Evolutionary conservation across 2,888 invertebrate genomes (phyloP).

Genomic region (Ophion slaviceki): DNA sequence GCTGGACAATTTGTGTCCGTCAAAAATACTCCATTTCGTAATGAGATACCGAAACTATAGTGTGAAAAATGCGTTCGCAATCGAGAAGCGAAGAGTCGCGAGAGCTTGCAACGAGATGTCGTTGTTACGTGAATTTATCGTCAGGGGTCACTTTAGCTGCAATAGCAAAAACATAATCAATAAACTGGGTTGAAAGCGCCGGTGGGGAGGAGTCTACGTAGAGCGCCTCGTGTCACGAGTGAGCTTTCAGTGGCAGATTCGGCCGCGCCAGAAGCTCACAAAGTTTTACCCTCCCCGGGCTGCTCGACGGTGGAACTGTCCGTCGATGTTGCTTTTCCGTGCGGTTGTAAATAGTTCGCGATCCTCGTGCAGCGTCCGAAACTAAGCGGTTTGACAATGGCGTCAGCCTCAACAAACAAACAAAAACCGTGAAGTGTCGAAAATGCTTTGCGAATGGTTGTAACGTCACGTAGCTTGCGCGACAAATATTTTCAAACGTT

Average conservation of each 20-base stretch:
- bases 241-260: conserved; percentile 78
- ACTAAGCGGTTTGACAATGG: conserved; percentile 72
- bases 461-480: conserved; percentile 66
- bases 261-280: conserved; percentile 75
- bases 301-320: conserved; percentile 31
- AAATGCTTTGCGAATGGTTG: conserved; percentile 67
- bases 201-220: conserved; percentile 53
- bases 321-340: conserved; percentile 50
- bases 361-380: conserved; percentile 46
- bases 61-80: not conserved
- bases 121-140: conserved; percentile 53
- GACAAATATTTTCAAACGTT: not conserved
- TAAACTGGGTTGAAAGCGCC: conserved; percentile 62
- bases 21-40: not conserved
- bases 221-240: conserved; percentile 71
- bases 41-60: not conserved
- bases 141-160: conserved; percentile 63
- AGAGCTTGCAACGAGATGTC: conserved; percentile 48
- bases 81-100: conserved; percentile 36
- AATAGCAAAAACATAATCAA: conserved; percentile 67
- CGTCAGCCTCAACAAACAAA: conserved; percentile 72
- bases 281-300: conserved; percentile 49
- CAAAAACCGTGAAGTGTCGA: conserved; percentile 69
- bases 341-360: conserved; percentile 42
- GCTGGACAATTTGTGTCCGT: not conserved